Base-by-base conservation (phyloP, 2,113 vertebrate species). In the Pogona vitticeps region DNA sequence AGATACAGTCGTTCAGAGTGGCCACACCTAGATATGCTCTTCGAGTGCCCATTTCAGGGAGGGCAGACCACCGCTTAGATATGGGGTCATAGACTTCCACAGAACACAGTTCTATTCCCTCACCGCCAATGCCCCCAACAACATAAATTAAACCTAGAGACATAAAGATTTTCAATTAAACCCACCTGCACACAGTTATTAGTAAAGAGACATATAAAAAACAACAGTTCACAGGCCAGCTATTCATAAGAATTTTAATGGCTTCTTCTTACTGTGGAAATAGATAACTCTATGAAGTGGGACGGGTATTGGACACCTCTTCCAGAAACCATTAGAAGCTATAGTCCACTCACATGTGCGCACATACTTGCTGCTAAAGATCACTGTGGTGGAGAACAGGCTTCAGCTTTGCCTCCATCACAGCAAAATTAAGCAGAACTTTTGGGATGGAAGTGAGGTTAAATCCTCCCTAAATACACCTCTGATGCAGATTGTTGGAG, bases 11-110 rank as follows among this genome's bases (percentile, higher is more conserved):
- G 17, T 98, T 98, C 90, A 99, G 97, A 86, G 96, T 97, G 89
- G 98, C 97, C 3, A 99, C 98, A 5, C 98, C 98, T 87, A 99
- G 96, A n/a, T 99, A 99, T 0, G 98, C 98, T 91, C 99, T 97
- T 36, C 96, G 95, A 12, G 97, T 98, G 84, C 96, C 94, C 99
- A 99, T 99, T 21, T 97, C 96, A 6, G 98, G 96, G 9, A 99
- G 97, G 46, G 97, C 95, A 76, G 97, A 98, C 98, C 99, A 99
- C 0, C 98, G 97, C 56, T 95, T 98, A 31, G 97, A 97, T 91
- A 99, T 97, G 3, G 99, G 98, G 92, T 99, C 98, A 0, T 98
- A 99, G 52, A 97, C 95, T 93, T 99, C 98, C 3, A 97, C 97
- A 20, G 99, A 98, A 89, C 96, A 91, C 77, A 99, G 97, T 94